Conservation (phyloP, 2,888 invertebrate genomes). For the Entomobrya multifasciata region DNA sequence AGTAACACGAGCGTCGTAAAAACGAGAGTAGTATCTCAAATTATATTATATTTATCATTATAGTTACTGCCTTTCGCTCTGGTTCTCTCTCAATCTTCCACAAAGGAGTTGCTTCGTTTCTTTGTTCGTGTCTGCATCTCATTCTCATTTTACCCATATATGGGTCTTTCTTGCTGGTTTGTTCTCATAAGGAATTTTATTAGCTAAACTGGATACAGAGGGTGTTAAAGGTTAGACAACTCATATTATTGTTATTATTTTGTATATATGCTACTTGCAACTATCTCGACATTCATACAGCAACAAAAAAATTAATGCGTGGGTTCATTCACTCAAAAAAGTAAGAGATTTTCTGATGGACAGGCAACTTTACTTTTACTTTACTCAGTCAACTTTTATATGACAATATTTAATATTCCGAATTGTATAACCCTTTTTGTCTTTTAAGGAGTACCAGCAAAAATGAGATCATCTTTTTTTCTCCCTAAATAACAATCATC, state of each 20-base stretch:
- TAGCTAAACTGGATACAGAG: constrained; percentile 61
- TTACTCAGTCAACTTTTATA: not conserved
- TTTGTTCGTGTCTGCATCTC: constrained; percentile 24
- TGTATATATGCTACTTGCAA: no score
- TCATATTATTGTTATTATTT: no score
- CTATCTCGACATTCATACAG: not conserved
- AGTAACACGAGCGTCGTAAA: no score
- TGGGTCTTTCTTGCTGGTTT: constrained; percentile 60
- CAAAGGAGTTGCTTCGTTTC: constrained; percentile 39
- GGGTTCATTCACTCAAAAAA: constrained; percentile 68
- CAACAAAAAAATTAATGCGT: constrained; percentile 41
- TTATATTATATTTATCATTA: not conserved
- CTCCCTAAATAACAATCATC: constrained; percentile 17
- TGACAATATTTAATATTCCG: not conserved
- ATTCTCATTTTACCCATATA: constrained; percentile 65
- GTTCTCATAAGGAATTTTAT: constrained; percentile 71
- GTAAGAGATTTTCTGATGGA: constrained; percentile 38
- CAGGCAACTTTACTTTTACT: constrained; percentile 30
- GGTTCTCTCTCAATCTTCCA: constrained; percentile 43
- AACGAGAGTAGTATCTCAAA: no score
- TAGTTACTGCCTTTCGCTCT: constrained; percentile 33
- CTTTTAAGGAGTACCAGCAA: constrained; percentile 65
- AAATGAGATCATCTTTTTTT: constrained; percentile 69
- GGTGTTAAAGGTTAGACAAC: constrained; percentile 47
- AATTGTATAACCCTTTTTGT: constrained; percentile 34